A percentile compares a stretch with the other conserved stretches of the same genome.
Evolutionary conservation across 2,113 vertebrate species (phyloP).

Genomic region (Aix galericulata): DNA sequence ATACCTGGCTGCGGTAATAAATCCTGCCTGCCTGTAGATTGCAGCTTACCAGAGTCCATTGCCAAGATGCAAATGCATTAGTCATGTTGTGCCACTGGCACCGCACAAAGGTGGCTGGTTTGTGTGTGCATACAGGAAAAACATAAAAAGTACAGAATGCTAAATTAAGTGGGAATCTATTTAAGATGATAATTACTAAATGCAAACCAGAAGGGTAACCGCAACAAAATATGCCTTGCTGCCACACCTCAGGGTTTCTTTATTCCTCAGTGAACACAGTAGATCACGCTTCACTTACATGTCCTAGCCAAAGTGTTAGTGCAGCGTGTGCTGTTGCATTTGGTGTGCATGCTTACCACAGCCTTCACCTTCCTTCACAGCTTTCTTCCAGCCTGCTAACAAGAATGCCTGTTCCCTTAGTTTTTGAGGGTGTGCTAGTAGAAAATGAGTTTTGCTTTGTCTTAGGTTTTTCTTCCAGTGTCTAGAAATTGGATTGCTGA

Average conservation of each 20-base stretch:
- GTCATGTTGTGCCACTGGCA: background rate
- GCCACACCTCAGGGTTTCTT: background rate
- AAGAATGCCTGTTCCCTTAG: background rate
- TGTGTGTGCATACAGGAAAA: background rate
- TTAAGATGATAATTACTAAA: background rate
- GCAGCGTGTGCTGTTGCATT: background rate
- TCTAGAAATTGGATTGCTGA: background rate
- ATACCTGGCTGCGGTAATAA: background rate
- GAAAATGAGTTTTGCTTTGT: background rate
- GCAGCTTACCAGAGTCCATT: background rate
- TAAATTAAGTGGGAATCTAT: background rate
- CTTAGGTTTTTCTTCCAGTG: background rate
- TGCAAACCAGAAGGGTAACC: background rate
- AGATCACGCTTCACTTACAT: background rate
- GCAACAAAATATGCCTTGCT: background rate
- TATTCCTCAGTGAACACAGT: background rate
- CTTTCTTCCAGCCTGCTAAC: background rate
- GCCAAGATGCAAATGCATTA: background rate
- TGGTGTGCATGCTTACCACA: background rate
- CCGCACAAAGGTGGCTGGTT: background rate
- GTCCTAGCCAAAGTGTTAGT: background rate
- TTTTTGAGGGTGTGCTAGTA: background rate
- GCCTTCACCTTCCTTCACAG: background rate
- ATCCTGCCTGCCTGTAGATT: background rate
- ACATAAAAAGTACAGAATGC: background rate